These are phyloP conservation scores for Plebejus argus DNA, from an alignment of 2,888 invertebrate species.

Conservation along the genomic window DNA sequence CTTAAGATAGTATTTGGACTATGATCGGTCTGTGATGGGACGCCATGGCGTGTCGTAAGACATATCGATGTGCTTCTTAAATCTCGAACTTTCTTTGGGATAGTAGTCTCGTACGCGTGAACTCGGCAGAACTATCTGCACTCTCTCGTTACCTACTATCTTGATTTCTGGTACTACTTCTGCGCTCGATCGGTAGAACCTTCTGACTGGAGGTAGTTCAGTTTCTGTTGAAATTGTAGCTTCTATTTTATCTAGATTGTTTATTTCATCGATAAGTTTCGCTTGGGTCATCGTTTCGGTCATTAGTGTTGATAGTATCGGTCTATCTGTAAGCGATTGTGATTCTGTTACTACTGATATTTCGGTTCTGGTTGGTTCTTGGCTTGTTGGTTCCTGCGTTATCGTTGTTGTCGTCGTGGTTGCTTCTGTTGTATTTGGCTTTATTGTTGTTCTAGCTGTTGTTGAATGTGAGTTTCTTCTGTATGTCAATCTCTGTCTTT, in stretches of 20 bases:
- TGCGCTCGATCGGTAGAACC: constrained; percentile 70
- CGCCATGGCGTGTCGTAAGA: constrained; percentile 45
- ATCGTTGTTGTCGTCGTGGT: constrained; percentile 40
- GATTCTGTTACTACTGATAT: constrained; percentile 49
- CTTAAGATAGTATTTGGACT: constrained; percentile 49
- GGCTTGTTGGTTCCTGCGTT: constrained; percentile 46
- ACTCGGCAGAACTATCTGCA: constrained; percentile 68
- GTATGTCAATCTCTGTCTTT: constrained; percentile 64
- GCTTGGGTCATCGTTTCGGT: constrained; percentile 58
- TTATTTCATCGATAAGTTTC: constrained; percentile 50
- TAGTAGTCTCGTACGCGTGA: constrained; percentile 57
- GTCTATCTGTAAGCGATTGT: neutral
- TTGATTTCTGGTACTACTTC: constrained; percentile 57
- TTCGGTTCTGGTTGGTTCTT: neutral
- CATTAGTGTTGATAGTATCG: constrained; percentile 49
- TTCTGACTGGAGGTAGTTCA: constrained; percentile 55
- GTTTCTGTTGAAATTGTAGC: constrained; percentile 49
- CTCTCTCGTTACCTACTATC: constrained; percentile 64
- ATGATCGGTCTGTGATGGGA: constrained; percentile 54
- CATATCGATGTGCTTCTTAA: constrained; percentile 53
- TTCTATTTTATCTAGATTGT: constrained; percentile 53
- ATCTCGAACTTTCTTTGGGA: constrained; percentile 59
- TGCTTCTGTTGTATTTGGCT: neutral
- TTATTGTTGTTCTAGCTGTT: constrained; percentile 40
- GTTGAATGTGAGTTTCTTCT: constrained; percentile 51